phyloP scores from a whole-genome alignment of 2,113 vertebrate genomes.

The Leptobrachium leishanense region DNA sequence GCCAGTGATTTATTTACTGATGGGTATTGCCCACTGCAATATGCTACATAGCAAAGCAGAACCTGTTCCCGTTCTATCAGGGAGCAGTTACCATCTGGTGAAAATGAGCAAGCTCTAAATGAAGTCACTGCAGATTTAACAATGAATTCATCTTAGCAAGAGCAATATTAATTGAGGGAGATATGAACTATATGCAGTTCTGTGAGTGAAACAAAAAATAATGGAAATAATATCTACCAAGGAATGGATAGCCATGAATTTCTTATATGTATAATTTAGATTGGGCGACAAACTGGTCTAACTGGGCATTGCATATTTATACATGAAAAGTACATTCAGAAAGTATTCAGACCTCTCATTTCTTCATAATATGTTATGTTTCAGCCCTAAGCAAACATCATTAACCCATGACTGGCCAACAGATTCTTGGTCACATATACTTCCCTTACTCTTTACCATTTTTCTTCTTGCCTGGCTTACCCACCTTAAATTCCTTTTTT shows the following conservation, averaged over 20 bases:
- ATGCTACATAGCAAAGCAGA: constrained; percentile 17
- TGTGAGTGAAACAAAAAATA: constrained; percentile 32
- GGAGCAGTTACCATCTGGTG: constrained; percentile 29
- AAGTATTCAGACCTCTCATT: too few species aligned
- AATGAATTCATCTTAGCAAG: constrained; percentile 34
- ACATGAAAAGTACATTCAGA: too few species aligned
- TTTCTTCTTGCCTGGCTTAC: too few species aligned
- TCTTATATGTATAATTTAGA: not conserved
- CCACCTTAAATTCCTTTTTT: too few species aligned
- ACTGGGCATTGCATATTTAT: too few species aligned
- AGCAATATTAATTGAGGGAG: not conserved
- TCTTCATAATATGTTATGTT: too few species aligned
- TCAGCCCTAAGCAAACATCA: too few species aligned
- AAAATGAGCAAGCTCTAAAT: constrained; percentile 21
- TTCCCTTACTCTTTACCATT: too few species aligned
- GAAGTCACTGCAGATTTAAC: constrained; percentile 35
- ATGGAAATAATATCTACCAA: constrained; percentile 14
- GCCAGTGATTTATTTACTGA: constrained; percentile 22
- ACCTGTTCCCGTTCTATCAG: constrained; percentile 17
- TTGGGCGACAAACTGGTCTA: too few species aligned
- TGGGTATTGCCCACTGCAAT: constrained; percentile 18
- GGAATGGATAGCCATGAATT: constrained; percentile 28
- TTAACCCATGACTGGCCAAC: too few species aligned
- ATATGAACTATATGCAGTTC: constrained; percentile 16
- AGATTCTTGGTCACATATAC: too few species aligned